A percentile compares a stretch with the other conserved stretches of the same genome.
phyloP scores from a whole-genome alignment of 2,888 invertebrate species.

The Athetis lepigone region DNA sequence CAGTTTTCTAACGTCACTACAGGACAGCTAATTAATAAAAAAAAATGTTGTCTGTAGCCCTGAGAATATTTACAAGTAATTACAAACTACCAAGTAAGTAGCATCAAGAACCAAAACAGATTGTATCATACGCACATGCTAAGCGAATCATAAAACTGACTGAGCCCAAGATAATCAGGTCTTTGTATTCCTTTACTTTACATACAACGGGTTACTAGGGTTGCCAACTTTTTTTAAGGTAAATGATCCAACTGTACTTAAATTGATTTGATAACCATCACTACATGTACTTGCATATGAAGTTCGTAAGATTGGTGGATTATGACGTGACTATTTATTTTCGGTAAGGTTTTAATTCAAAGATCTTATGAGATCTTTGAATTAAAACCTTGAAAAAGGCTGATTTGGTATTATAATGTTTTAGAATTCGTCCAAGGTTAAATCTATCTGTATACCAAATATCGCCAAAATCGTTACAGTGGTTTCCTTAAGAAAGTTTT shows the following conservation, averaged over 20 bases:
- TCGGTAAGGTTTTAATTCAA: neutral
- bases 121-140: neutral
- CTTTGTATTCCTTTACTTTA: neutral
- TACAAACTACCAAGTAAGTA: conserved; percentile 18
- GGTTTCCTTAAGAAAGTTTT: no score
- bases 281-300: conserved; percentile 14
- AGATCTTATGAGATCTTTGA: neutral
- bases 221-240: no score
- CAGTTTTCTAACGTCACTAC: conserved; percentile 38
- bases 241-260: neutral
- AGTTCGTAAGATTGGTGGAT: conserved; percentile 2
- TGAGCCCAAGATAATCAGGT: conserved; percentile 1
- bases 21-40: conserved; percentile 23
- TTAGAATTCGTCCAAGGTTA: no score
- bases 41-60: conserved; percentile 28
- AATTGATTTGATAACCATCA: neutral
- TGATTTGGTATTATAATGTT: no score
- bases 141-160: conserved; percentile 8
- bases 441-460: no score
- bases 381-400: no score
- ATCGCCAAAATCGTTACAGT: no score
- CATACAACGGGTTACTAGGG: no score
- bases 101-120: neutral
- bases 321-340: neutral
- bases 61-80: conserved; percentile 21